phyloP scores from a whole-genome alignment of 1,140 invertebrate species.

The Lucilia sericata region DNA sequence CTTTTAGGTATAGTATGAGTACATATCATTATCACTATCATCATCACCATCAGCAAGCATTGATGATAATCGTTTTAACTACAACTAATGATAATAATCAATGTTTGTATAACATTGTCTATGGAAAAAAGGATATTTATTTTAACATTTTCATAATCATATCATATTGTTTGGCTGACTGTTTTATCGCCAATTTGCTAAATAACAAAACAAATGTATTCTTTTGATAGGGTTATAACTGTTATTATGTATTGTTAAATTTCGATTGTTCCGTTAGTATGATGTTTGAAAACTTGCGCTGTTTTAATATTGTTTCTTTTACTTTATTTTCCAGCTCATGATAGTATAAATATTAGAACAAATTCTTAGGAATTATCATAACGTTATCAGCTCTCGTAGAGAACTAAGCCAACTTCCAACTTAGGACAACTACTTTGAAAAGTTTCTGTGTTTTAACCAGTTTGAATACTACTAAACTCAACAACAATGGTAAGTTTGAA shows the following conservation, averaged over 20 bases:
- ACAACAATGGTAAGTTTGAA: not conserved
- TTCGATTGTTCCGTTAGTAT: not conserved
- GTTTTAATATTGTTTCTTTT: not conserved
- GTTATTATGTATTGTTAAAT: not conserved
- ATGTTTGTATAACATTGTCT: not conserved
- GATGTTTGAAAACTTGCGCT: not conserved
- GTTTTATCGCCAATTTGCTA: conserved; percentile 9
- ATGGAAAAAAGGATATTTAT: not conserved
- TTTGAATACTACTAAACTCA: not conserved
- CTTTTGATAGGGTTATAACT: not conserved
- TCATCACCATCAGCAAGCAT: not conserved
- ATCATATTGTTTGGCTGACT: not conserved
- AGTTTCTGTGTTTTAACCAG: not conserved
- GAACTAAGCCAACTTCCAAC: not conserved
- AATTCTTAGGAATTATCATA: not conserved
- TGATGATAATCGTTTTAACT: too few relatives aligned
- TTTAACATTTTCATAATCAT: not conserved
- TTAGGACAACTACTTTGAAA: not conserved
- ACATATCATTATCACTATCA: not conserved
- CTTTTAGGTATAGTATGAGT: not conserved
- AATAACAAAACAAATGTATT: not conserved
- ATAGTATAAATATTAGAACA: not conserved
- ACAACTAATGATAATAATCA: not conserved
- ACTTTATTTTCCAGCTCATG: not conserved
- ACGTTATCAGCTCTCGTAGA: conserved; percentile 11